Base-by-base conservation (phyloP, 2,888 invertebrate genomes). In the Sceliomorpha sp. region DNA sequence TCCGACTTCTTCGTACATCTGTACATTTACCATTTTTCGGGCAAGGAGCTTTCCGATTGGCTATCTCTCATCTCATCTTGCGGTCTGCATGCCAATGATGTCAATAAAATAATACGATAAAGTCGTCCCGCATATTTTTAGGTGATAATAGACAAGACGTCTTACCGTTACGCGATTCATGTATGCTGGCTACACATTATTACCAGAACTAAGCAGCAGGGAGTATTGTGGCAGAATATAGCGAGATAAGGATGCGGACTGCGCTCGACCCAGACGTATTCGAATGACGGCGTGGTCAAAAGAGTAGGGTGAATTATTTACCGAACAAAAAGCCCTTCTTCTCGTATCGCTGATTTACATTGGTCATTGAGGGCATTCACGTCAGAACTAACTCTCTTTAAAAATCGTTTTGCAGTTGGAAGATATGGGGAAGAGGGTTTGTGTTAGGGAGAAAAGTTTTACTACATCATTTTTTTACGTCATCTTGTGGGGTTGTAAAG, bases 341-440 rank as follows among this genome's bases (percentile, higher is more conserved):
- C 53, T 62, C 66, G 56, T 71, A 76, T 74, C 72, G 68, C 67
- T 74, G 74, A 76, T 74, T 76, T 74, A 76, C 73, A 76, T 76
- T 73, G 51, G 62, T 70, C 70, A 74, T 74, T 64, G 3, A 9
- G 12, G 15, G 15, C 9, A 37, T 31, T 31, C 10, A 10, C 31
- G 1, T 31, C 1, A 31, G 10, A 31, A 31, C 10, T 10, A 10
- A 31, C 31, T 6, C 10, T 20, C 31, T 6, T n/a, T 3, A 4
- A 10, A 31, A 31, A 10, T 10, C 31, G 4, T 31, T 31, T 31
- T 31, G n/a, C n/a, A n/a, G n/a, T n/a, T n/a, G n/a, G n/a, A n/a
- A n/a, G n/a, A n/a, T n/a, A n/a, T n/a, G n/a, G n/a, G n/a, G n/a
- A n/a, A n/a, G n/a, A n/a, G n/a, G n/a, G n/a, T n/a, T n/a, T n/a